These are phyloP conservation scores for Caenorhabditis remanei DNA, from an alignment of 1,140 invertebrate genomes.

Conservation along the genomic window DNA sequence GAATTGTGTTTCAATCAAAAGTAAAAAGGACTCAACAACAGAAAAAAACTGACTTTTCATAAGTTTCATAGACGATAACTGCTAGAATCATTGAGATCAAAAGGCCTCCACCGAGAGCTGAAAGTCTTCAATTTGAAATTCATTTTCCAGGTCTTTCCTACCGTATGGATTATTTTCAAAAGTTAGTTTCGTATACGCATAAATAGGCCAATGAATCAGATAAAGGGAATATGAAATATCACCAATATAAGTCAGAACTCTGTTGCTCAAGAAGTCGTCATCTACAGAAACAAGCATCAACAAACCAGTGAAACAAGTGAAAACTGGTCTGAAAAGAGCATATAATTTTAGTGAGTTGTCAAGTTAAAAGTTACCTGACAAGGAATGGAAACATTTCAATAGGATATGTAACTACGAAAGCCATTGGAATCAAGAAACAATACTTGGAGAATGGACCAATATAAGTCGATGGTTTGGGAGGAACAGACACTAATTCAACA, in stretches of 20 bases:
- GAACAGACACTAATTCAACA: background rate
- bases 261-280: slow-evolving; percentile 17
- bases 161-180: slow-evolving; percentile 16
- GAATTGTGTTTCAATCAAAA: no score
- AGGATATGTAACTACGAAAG: slow-evolving; percentile 12
- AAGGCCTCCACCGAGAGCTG: background rate
- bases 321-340: background rate
- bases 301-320: slow-evolving; percentile 17
- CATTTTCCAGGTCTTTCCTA: background rate
- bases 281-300: slow-evolving; percentile 17
- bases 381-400: slow-evolving; percentile 20
- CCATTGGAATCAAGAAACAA: slow-evolving; percentile 24
- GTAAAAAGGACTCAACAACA: background rate
- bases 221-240: slow-evolving; percentile 45
- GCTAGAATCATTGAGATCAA: background rate
- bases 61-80: slow-evolving; percentile 24
- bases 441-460: slow-evolving; percentile 25
- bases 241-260: background rate
- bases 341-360: background rate
- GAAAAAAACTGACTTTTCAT: background rate
- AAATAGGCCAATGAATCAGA: slow-evolving; percentile 49
- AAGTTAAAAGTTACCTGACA: background rate
- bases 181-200: background rate
- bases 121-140: background rate
- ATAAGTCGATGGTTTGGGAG: slow-evolving; percentile 11